These are phyloP conservation scores for Tryphoninae sp. DNA, from an alignment of 2,888 invertebrate species.

Conservation along the genomic window DNA sequence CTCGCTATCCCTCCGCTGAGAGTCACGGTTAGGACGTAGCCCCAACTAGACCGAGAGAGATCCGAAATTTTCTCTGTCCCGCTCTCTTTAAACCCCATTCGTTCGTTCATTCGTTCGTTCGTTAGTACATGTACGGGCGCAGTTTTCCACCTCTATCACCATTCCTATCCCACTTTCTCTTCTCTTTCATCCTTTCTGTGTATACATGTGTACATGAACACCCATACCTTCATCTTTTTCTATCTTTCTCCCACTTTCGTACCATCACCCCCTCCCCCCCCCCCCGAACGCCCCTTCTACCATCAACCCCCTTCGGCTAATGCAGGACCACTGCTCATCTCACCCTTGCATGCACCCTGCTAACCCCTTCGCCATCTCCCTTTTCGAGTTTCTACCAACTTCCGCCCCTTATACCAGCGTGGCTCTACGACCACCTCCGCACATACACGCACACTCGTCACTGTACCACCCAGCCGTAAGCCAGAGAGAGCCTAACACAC, in stretches of 20 bases:
- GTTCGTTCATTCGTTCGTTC: slow-evolving; percentile 74
- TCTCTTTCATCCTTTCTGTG: slow-evolving; percentile 41
- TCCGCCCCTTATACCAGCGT: slow-evolving; percentile 63
- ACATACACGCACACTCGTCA: slow-evolving; percentile 16
- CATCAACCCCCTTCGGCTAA: slow-evolving; percentile 37
- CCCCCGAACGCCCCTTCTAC: slow-evolving; percentile 25
- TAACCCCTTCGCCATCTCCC: slow-evolving; percentile 48
- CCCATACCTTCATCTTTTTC: slow-evolving; percentile 55
- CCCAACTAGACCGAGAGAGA: slow-evolving; percentile 61
- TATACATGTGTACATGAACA: slow-evolving; percentile 32
- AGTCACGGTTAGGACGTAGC: slow-evolving; percentile 51
- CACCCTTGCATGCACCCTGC: slow-evolving; percentile 41
- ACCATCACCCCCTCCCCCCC: slow-evolving; percentile 12
- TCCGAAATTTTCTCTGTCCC: slow-evolving; percentile 80
- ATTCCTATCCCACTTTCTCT: slow-evolving; percentile 45
- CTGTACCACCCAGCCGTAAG: slow-evolving; percentile 54
- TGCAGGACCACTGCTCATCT: slow-evolving; percentile 47
- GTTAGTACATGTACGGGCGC: slow-evolving; percentile 48
- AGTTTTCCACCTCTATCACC: slow-evolving; percentile 62
- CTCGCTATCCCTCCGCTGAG: slow-evolving; percentile 28
- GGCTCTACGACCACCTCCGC: slow-evolving; percentile 47
- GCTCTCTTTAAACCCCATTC: slow-evolving; percentile 80
- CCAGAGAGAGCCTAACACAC: slow-evolving; percentile 51
- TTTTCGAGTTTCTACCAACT: slow-evolving; percentile 55
- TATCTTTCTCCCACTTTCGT: slow-evolving; percentile 58